Conservation (phyloP, 2,888 invertebrate genomes). For the Mythimna lalbum region DNA sequence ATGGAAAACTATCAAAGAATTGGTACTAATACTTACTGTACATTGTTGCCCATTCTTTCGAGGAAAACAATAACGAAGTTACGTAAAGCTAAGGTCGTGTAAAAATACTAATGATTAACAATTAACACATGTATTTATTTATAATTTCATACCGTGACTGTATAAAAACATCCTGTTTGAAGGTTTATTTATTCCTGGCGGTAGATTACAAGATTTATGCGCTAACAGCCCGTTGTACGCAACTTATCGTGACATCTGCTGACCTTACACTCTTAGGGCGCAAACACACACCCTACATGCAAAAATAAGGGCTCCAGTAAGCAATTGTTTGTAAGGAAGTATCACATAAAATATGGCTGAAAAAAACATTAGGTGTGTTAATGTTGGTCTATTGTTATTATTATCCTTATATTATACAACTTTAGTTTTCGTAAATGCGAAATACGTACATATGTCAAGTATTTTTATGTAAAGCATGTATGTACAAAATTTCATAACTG, state of each 20-base stretch:
- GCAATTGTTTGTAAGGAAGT: neutral
- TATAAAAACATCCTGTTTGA: slow-evolving; percentile 72
- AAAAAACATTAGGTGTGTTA: neutral
- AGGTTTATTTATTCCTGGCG: slow-evolving; percentile 65
- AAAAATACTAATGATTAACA: slow-evolving; percentile 13
- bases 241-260: slow-evolving; percentile 74
- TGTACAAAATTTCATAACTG: too few species aligned
- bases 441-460: too few species aligned
- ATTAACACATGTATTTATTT: slow-evolving; percentile 3
- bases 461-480: too few species aligned
- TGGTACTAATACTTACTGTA: neutral
- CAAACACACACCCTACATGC: slow-evolving; percentile 37
- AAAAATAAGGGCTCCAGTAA: slow-evolving; percentile 19
- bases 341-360: neutral
- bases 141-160: slow-evolving; percentile 16
- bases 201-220: slow-evolving; percentile 82
- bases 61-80: too few species aligned
- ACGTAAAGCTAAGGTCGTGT: neutral
- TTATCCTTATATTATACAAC: too few species aligned
- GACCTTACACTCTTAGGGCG: slow-evolving; percentile 73
- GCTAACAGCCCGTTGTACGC: slow-evolving; percentile 68
- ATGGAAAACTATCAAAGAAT: too few species aligned
- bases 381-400: neutral
- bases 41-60: neutral
- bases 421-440: too few species aligned